These are phyloP conservation scores for Glaucomys volans DNA, from an alignment of 2,113 vertebrate genomes.

Conservation along the genomic window DNA sequence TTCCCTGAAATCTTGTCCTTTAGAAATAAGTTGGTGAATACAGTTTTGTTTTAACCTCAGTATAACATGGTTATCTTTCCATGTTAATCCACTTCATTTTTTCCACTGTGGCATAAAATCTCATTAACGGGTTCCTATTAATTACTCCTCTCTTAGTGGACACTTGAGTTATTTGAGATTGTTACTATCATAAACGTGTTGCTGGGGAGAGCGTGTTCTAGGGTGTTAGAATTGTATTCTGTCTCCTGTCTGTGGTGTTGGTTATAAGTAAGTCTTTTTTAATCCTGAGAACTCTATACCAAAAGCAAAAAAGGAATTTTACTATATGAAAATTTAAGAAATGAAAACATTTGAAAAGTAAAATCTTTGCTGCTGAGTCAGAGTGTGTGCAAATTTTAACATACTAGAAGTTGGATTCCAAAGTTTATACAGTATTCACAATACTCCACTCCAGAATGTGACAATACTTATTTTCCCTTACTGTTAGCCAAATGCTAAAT, in stretches of 20 bases:
- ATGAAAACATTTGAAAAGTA: background rate
- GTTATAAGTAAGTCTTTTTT: background rate
- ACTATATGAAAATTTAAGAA: background rate
- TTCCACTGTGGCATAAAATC: background rate
- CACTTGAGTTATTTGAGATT: background rate
- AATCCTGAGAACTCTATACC: background rate
- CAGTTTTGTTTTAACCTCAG: constrained; percentile 1
- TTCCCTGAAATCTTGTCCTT: background rate
- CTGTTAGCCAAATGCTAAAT: background rate
- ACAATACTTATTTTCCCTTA: background rate
- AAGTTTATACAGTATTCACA: background rate
- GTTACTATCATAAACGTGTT: background rate
- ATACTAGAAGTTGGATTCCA: background rate
- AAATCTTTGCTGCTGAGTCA: background rate
- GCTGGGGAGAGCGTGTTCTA: background rate
- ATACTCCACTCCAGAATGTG: background rate
- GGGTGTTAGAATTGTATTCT: background rate
- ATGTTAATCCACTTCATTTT: background rate
- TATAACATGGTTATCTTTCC: background rate
- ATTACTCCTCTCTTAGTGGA: background rate
- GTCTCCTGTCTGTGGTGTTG: background rate
- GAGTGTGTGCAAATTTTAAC: background rate
- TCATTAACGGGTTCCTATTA: background rate
- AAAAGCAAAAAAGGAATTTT: background rate
- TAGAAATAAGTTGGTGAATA: background rate